Base-by-base conservation (phyloP, 2,113 vertebrate species). In the Tetraodon nigroviridis region DNA sequence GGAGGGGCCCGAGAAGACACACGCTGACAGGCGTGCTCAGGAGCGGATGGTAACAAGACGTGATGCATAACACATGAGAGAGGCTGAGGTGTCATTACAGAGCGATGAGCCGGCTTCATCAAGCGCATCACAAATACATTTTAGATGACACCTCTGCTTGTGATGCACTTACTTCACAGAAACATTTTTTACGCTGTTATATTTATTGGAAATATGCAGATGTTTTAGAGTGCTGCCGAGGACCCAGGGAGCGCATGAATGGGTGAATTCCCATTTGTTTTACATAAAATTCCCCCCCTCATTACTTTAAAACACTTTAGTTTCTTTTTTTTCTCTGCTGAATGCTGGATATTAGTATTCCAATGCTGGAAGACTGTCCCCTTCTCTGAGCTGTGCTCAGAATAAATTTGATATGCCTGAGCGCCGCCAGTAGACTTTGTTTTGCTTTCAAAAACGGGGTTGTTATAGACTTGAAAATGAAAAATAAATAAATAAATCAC, bases 31-130 rank as follows among this genome's bases (percentile, higher is more conserved):
- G 56, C 71, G 48, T 60, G 74, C 82, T 85, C 73, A 62, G 78
- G 84, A 65, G 71, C 71, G 82, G 83, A 85, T 67, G 82, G 78
- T 89, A 88, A 89, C 81, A 87, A 87, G 84, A 83, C 83, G 77
- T 78, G 84, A 87, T 86, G 86, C 86, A 90, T 88, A 88, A 88
- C 86, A 87, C 86, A 84, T 83, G 82, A 88, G 81, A 85, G 72
- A 73, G 79, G 64, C 77, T 76, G 50, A 58, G 75, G 83, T 86
- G 84, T 83, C 84, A 87, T 85, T 84, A 89, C 71, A 67, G 73
- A 69, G 77, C 75, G 79, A 86, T 82, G 81, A 86, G 69, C 74
- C 77, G 76, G 82, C 76, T 85, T 87, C 83, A 86, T 89, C 84
- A 86, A 76, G 78, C 80, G 86, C 73, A 81, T 83, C 76, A 78